Conservation (phyloP, 2,888 invertebrate species). For the Cabera pusaria region DNA sequence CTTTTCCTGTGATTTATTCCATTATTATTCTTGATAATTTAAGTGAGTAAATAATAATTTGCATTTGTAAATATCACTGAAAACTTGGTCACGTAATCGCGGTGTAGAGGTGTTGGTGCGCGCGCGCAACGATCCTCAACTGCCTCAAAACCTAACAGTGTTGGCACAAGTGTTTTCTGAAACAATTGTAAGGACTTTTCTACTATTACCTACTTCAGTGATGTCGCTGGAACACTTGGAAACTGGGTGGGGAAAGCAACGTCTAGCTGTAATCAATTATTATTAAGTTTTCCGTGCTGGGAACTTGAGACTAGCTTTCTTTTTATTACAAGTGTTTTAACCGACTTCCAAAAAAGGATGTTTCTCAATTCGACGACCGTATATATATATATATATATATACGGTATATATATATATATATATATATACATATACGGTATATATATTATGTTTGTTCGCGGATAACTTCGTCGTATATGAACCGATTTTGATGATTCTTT, state of each 20-base stretch:
- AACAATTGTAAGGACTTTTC: slow-evolving; percentile 80
- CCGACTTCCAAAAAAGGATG: background rate
- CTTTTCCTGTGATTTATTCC: too few species aligned
- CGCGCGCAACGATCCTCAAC: slow-evolving; percentile 49
- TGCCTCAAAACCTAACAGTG: slow-evolving; percentile 63
- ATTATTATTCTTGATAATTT: too few species aligned
- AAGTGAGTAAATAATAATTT: background rate
- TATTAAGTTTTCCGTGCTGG: too few species aligned
- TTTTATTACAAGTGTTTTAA: background rate
- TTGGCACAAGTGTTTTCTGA: slow-evolving; percentile 79
- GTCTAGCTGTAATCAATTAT: too few species aligned
- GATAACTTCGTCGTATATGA: too few species aligned
- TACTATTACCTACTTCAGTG: slow-evolving; percentile 73
- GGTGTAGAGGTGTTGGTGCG: slow-evolving; percentile 38
- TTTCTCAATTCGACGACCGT: too few species aligned
- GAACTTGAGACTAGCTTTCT: too few species aligned
- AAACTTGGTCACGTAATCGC: slow-evolving; percentile 17
- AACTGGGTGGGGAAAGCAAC: background rate
- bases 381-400: too few species aligned
- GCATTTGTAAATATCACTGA: slow-evolving; percentile 19
- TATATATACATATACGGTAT: too few species aligned
- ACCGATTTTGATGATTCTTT: too few species aligned
- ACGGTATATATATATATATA: too few species aligned
- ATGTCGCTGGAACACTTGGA: slow-evolving; percentile 51
- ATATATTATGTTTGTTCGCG: too few species aligned